Base-by-base conservation (phyloP, 2,888 invertebrate genomes). In the Iselma pallidipennis region DNA sequence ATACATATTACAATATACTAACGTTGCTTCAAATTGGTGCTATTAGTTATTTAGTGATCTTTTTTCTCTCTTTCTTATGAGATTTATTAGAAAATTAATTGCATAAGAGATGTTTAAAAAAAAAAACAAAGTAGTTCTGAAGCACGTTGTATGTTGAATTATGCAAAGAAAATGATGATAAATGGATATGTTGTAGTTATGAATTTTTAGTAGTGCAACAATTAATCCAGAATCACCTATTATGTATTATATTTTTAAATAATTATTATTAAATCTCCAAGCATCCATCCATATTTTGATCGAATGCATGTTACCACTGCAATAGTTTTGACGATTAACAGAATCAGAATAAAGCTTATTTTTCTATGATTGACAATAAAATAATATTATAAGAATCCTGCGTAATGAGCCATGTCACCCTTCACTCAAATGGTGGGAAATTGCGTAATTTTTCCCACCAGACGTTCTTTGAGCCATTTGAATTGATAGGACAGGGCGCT, bases 21-120 rank as follows among this genome's bases (percentile, higher is more conserved):
- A 61, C 53, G 61, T 49, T 53, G 61, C 61, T 61, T 57, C 57
- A 54, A 57, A 51, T 23, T 45, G 28, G 25, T 21, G 14, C 28
- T 28, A 33, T 31, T 14, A n/a, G n/a, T n/a, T n/a, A n/a, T n/a
- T n/a, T n/a, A n/a, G n/a, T n/a, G n/a, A n/a, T n/a, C 7, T 37
- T 16, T 7, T 31, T 31, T 31, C 10, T 29, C 10, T 29, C 2
- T 31, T 31, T n/a, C n/a, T n/a, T n/a, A n/a, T n/a, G n/a, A n/a
- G 31, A n/a, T 2, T 31, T 3, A n/a, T 31, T 12, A n/a, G 28
- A 6, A 28, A 28, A 28, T 28, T 1, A 28, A 28, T 28, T 28
- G 6, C 9, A 28, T 33, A 4, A 33, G 5, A n/a, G 5, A 33
- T 5, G 5, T 2, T n/a, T n/a, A n/a, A n/a, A n/a, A n/a, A n/a